Conservation (phyloP, 1,140 invertebrate species). For the Stegodyphus dumicola region DNA sequence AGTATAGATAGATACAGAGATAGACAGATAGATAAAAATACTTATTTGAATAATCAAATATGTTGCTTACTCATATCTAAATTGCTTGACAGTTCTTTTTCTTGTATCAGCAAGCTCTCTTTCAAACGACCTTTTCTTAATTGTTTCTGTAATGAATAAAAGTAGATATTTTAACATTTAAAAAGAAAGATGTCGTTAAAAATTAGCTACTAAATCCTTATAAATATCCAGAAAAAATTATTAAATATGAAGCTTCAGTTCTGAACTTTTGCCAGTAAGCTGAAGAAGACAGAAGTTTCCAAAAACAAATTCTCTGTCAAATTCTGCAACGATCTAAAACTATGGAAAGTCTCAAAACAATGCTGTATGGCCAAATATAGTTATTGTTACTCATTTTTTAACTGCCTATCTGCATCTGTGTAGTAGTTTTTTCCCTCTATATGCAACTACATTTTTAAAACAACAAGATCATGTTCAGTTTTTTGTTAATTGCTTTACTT, state of each 20-base stretch:
- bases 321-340: background rate
- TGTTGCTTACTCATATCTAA: constrained; percentile 58
- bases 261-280: background rate
- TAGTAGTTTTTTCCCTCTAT: no score
- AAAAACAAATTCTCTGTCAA: background rate
- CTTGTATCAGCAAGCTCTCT: constrained; percentile 50
- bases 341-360: no score
- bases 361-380: no score
- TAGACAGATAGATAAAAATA: background rate
- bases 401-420: no score
- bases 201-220: no score
- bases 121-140: constrained; percentile 49
- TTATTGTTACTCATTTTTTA: no score
- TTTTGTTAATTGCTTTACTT: no score
- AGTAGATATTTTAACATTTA: background rate
- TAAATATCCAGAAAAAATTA: background rate
- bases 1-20: background rate
- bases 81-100: constrained; percentile 50
- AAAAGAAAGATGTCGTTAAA: background rate
- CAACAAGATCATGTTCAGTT: no score
- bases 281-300: background rate
- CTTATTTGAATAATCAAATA: background rate
- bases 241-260: background rate
- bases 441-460: no score
- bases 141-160: background rate